Evolutionary conservation across 2,797 vertebrate genomes (phyloP), one percentile per base, ranked within the genome.

Genomic region (Typhlichthys eigenmanni): DNA sequence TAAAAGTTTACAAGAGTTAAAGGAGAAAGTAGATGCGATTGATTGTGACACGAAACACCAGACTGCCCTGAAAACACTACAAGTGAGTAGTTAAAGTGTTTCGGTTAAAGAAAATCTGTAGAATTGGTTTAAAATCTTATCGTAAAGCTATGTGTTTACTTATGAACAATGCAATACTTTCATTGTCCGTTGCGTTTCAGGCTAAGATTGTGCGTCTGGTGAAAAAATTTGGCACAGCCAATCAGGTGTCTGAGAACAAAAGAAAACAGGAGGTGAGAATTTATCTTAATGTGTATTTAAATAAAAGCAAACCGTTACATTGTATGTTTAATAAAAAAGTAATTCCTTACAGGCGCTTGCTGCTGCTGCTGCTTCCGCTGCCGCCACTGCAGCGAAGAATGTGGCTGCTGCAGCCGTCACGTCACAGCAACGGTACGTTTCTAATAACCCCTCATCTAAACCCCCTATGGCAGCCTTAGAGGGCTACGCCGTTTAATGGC

Each of bases 201-300:
- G 93, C 95, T 81, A 99, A 98, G 90, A 94, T 99, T 60, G 82
- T 94, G 4, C 93, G 95, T 70, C 89, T 99, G 72, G 90, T 95
- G 34, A 99, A 98, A 88, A 95, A 96, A 48, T 96, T 97, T 88
- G 97, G 96, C 86, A 95, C 95, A 80, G 93, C 93, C 64, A 94
- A 93, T 75, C 93, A 94, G 69, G 94, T 92, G 38, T 94, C 90
- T 1, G 97, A 99, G 68, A 96, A 98, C 85, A 97, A 95, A 90
- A 96, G 94, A 86, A 95, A 92, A 89, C 92, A 95, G 66, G 91
- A 93, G 82, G 92, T 92, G 80, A 77, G 71, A 63, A n/a, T 9
- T n/a, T 34, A 10, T 16, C 60, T 2, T 1, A 32, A 29, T 24
- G 56, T 60, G 3, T 0, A 14, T 51, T 16, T 6, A 52, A 46